These are phyloP conservation scores for Artibeus lituratus DNA, from an alignment of 2,797 vertebrate genomes.

Conservation along the genomic window DNA sequence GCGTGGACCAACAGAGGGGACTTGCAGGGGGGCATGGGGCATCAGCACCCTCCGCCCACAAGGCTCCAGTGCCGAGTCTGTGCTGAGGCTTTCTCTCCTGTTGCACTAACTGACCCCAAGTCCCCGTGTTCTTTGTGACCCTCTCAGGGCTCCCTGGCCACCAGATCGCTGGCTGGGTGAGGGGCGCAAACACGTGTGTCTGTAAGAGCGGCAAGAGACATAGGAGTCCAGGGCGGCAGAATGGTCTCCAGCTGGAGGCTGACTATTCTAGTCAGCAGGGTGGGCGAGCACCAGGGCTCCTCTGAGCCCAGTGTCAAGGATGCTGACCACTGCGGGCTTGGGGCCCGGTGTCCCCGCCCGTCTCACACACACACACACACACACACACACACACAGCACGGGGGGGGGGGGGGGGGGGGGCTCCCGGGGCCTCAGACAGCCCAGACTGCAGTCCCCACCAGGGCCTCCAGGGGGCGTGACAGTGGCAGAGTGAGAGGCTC, in stretches of 20 bases:
- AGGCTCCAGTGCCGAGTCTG: not conserved
- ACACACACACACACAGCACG: not conserved
- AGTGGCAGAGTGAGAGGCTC: not conserved
- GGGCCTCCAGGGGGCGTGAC: not conserved
- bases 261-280: not conserved
- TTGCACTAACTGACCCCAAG: not conserved
- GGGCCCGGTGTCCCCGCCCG: not conserved
- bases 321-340: fast-evolving
- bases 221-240: not conserved
- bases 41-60: not conserved
- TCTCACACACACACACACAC: not conserved
- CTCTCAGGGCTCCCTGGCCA: not conserved
- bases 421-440: not conserved
- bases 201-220: not conserved
- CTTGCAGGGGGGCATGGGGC: not conserved
- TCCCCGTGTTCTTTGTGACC: not conserved
- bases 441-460: not conserved
- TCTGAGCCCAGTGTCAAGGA: not conserved
- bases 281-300: not conserved
- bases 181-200: not conserved
- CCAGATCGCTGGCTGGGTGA: not conserved
- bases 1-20: fast-evolving
- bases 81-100: not conserved
- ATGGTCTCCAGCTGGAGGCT: not conserved
- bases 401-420: no score